phyloP scores from a whole-genome alignment of 2,797 vertebrate genomes.

The Acanthiza pusilla region DNA sequence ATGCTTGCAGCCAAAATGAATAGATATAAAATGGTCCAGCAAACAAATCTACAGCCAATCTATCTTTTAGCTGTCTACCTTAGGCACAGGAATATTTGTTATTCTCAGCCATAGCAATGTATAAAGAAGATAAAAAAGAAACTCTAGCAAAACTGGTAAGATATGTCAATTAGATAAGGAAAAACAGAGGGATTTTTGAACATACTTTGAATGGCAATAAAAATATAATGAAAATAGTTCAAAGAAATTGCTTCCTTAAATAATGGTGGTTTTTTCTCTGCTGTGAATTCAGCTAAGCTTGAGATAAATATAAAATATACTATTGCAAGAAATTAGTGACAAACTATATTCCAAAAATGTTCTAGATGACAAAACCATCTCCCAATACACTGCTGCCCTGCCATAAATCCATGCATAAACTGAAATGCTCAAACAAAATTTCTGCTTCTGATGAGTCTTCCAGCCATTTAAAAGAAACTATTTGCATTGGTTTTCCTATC shows the following conservation, averaged over 20 bases:
- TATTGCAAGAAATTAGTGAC: background rate
- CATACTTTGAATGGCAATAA: background rate
- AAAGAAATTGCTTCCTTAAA: background rate
- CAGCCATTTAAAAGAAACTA: background rate
- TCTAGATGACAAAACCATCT: background rate
- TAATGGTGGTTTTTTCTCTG: fast-evolving
- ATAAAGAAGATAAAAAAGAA: background rate
- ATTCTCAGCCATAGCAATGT: background rate
- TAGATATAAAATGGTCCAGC: background rate
- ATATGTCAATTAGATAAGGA: background rate
- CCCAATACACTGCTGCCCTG: background rate
- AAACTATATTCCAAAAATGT: background rate
- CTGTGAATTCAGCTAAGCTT: background rate
- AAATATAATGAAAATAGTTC: background rate
- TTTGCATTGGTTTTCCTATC: background rate
- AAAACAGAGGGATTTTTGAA: background rate
- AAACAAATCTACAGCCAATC: background rate
- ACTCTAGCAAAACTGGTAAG: background rate
- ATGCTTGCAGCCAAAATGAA: background rate
- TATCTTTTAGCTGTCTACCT: background rate
- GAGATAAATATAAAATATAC: background rate
- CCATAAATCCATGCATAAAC: background rate
- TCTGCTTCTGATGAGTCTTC: background rate
- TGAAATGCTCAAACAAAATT: background rate
- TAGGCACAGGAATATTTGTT: background rate